A percentile compares a stretch with the other conserved stretches of the same genome.
Evolutionary conservation across 2,888 invertebrate species (phyloP).

Genomic region (Plusia festucae): DNA sequence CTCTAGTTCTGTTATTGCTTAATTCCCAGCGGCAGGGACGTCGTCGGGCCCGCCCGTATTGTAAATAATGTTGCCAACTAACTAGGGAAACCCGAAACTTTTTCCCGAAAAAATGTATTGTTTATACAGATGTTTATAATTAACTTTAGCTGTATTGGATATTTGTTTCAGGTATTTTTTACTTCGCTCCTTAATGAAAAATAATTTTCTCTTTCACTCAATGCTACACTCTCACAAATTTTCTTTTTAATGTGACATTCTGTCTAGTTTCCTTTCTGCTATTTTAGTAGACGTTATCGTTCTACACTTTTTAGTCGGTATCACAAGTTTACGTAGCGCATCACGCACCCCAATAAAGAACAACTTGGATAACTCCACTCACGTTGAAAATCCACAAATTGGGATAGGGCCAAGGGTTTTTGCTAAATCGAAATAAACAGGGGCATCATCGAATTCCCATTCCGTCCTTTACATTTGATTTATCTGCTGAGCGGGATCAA

Average conservation of each 20-base stretch:
- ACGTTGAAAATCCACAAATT: conserved; percentile 67
- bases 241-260: conserved; percentile 22
- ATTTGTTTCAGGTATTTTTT: not conserved
- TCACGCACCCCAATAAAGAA: conserved; percentile 61
- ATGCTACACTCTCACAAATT: not conserved
- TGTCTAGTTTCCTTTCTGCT: conserved; percentile 19
- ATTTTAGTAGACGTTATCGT: conserved; percentile 17
- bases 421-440: conserved; percentile 71
- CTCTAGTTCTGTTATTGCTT: conserved; percentile 72
- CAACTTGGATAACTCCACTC: conserved; percentile 65
- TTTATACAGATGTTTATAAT: not conserved
- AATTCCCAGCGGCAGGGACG: conserved; percentile 72
- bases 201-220: too few relatives aligned
- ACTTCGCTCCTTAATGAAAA: not conserved
- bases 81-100: conserved; percentile 27
- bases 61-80: conserved; percentile 55
- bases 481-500: conserved; percentile 82
- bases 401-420: conserved; percentile 65
- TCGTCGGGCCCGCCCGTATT: conserved; percentile 56
- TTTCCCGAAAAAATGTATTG: conserved; percentile 27
- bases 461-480: conserved; percentile 82
- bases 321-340: conserved; percentile 44
- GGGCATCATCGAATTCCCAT: conserved; percentile 80
- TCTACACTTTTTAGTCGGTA: conserved; percentile 38
- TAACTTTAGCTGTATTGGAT: conserved; percentile 8